Percentiles rank a stretch among this genome's conserved stretches.
Conservation (phyloP, 2,888 invertebrate species). For the Dolomedes plantarius region DNA sequence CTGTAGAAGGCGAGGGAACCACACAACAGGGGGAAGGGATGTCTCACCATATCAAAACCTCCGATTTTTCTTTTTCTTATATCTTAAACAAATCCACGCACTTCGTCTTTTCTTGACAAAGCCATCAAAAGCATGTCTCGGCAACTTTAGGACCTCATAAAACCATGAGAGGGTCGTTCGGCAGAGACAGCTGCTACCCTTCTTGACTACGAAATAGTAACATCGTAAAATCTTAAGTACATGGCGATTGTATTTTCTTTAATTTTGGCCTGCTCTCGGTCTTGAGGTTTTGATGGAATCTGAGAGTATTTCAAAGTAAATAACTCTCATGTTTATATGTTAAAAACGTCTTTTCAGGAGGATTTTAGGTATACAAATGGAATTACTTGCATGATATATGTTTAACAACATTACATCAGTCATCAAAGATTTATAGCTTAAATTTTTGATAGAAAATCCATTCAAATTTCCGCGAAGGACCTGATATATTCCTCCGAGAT, state of each 20-base stretch:
- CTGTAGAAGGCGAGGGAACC: too few relatives aligned
- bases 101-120: conserved; percentile 39
- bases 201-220: conserved; percentile 43
- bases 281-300: background rate
- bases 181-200: conserved; percentile 31
- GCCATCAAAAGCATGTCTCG: conserved; percentile 64
- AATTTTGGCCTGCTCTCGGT: background rate
- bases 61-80: background rate
- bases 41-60: conserved; percentile 17
- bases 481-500: too few relatives aligned
- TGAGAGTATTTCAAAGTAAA: too few relatives aligned
- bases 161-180: conserved; percentile 30
- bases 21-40: too few relatives aligned
- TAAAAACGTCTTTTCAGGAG: too few relatives aligned
- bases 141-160: conserved; percentile 64
- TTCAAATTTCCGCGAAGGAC: too few relatives aligned
- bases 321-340: too few relatives aligned
- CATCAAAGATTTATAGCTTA: too few relatives aligned
- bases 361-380: too few relatives aligned
- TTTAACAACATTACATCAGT: too few relatives aligned
- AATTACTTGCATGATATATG: too few relatives aligned
- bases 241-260: background rate
- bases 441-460: too few relatives aligned
- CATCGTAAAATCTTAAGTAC: conserved; percentile 64
- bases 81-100: conserved; percentile 13